Base-by-base conservation (phyloP, 1,140 invertebrate species). In the Bombus pyrosoma region DNA sequence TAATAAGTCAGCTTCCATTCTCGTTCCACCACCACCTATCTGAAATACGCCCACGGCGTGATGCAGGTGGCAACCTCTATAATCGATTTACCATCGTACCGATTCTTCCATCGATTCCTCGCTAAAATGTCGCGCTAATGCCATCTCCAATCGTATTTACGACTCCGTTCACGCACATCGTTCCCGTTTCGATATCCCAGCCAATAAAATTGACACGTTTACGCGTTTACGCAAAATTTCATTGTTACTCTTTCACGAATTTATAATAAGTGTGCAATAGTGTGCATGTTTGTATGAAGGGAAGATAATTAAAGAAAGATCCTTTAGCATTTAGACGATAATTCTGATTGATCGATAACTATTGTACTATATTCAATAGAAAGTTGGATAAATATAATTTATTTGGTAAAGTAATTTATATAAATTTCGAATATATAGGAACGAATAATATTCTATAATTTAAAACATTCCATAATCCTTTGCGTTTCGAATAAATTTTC, bases 1-100 rank as follows among this genome's bases (percentile, higher is more conserved):
- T 92, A 91, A 91, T 91, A 91, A 90, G 89, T 90, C 87, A 86
- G 73, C 74, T 80, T 75, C 79, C 86, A 80, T 71, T 77, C 88
- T 59, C 64, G 47, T 76, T 53, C 57, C 68, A 53, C 41, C 13
- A 62, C 41, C 13, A 9, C 25, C 41, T 39, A 32, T 68, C 66
- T 72, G 59, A 81, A 85, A 85, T 66, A 74, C 78, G 83, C 83
- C 83, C 34, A 74, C 78, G 85, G 85, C 85, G 64, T 37, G 64
- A 82, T 82, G 62, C 71, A 82, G 85, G 85, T 83, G 62, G 72
- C 41, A 37, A 57, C 62, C 37, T 71, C 32, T 57, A 62, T 81
- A 85, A 85, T 81, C 78, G 83, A 81, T 81, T 85, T 74, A 80
- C 71, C 69, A 68, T 59, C 53, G 68, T 62, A n/a, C 64, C 76